These are phyloP conservation scores for Drosophila melanocephala DNA, from an alignment of 2,888 invertebrate genomes.

Conservation along the genomic window DNA sequence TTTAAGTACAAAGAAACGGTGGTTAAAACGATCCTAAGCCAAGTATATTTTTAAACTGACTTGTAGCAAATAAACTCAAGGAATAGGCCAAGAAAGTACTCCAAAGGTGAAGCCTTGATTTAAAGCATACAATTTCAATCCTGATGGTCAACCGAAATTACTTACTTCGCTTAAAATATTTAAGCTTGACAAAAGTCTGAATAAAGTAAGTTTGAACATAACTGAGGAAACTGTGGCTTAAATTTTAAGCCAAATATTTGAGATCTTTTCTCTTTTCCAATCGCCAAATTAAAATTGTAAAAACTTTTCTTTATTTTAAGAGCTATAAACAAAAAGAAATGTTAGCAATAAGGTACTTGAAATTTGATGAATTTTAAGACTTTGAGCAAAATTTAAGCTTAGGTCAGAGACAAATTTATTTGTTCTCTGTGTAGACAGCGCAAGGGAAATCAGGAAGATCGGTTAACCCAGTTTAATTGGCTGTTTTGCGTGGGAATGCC, in stretches of 20 bases:
- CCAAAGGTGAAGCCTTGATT: neutral
- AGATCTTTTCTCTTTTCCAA: neutral
- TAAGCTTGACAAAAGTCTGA: neutral
- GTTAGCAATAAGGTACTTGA: neutral
- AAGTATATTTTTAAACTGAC: neutral
- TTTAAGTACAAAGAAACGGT: neutral
- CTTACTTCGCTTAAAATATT: too few relatives aligned
- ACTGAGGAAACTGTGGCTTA: neutral
- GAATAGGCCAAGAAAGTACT: neutral
- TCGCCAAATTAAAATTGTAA: neutral
- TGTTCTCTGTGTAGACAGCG: neutral
- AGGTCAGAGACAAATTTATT: neutral
- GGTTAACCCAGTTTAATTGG: constrained; percentile 66
- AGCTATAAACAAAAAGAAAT: neutral
- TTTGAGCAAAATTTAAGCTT: neutral
- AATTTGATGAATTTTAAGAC: neutral
- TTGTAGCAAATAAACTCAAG: neutral
- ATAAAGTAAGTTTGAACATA: neutral
- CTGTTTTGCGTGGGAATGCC: constrained; percentile 69
- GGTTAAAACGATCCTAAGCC: neutral
- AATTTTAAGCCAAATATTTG: neutral
- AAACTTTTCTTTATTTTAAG: neutral
- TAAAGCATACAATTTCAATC: neutral
- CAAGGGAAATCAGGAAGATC: constrained; percentile 46
- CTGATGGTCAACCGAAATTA: neutral